Evolutionary conservation across 2,113 vertebrate species (phyloP).

Genomic region (Bufo gargarizans): DNA sequence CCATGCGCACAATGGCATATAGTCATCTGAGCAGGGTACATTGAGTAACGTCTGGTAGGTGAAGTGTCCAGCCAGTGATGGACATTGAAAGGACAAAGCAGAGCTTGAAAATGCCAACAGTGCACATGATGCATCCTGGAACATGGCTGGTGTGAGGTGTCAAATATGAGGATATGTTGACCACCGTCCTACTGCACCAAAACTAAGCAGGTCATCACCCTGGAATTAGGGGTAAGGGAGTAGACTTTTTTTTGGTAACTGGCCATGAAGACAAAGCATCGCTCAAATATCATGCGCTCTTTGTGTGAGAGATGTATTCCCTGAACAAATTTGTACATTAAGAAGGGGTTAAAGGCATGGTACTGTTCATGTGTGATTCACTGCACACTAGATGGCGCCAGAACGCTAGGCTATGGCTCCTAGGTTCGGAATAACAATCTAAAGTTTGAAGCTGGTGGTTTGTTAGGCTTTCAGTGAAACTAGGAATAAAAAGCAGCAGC

Average conservation of each 20-base stretch:
- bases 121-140: no score
- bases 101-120: no score
- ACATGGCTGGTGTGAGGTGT: not conserved
- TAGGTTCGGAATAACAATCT: not conserved
- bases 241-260: not conserved
- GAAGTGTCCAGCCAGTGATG: no score
- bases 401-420: slow-evolving; percentile 24
- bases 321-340: not conserved
- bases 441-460: not conserved
- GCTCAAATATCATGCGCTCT: not conserved
- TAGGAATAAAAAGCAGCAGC: not conserved
- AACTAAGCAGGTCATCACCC: no score
- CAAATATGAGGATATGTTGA: not conserved
- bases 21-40: not conserved
- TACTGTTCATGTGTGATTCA: not conserved
- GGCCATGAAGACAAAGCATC: not conserved
- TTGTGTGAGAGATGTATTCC: not conserved
- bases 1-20: not conserved
- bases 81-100: no score
- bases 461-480: not conserved
- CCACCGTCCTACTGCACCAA: not conserved
- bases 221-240: not conserved
- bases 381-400: slow-evolving; percentile 53
- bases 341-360: not conserved
- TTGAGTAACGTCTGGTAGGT: no score